Evolutionary conservation across 2,113 vertebrate genomes (phyloP).

Genomic region (Hippocampus barbouri): DNA sequence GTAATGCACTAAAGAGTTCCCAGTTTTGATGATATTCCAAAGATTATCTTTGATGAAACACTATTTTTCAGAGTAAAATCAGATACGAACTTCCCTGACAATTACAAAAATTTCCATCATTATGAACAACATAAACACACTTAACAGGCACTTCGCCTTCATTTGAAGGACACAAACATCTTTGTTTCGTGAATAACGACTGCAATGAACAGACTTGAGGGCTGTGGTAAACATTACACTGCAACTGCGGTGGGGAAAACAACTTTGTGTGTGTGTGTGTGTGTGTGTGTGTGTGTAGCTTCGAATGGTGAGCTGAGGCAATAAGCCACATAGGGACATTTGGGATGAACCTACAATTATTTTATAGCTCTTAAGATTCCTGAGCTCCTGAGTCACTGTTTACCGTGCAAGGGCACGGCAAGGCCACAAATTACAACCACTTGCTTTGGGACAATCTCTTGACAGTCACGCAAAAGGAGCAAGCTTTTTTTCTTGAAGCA

Average conservation of each 20-base stretch:
- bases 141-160: neutral
- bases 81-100: neutral
- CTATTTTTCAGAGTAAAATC: neutral
- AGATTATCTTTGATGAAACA: neutral
- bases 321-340: slow-evolving; percentile 57
- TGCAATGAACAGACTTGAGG: neutral
- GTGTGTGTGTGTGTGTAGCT: neutral
- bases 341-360: slow-evolving; percentile 87
- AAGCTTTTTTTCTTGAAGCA: slow-evolving; percentile 30
- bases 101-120: neutral
- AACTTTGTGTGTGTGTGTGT: neutral
- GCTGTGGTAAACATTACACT: slow-evolving; percentile 1
- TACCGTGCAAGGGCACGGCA: slow-evolving; percentile 78
- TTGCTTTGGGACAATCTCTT: slow-evolving; percentile 79
- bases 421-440: slow-evolving; percentile 85
- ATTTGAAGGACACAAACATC: neutral
- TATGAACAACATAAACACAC: neutral
- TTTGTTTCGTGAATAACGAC: slow-evolving; percentile 6
- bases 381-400: slow-evolving; percentile 84
- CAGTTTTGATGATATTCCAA: neutral
- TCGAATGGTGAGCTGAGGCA: neutral
- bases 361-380: slow-evolving; percentile 91
- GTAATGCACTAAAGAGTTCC: neutral
- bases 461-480: slow-evolving; percentile 78
- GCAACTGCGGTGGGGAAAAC: slow-evolving; percentile 1